phyloP scores from a whole-genome alignment of 2,888 invertebrate genomes.

The Aproaerema taeniolella region DNA sequence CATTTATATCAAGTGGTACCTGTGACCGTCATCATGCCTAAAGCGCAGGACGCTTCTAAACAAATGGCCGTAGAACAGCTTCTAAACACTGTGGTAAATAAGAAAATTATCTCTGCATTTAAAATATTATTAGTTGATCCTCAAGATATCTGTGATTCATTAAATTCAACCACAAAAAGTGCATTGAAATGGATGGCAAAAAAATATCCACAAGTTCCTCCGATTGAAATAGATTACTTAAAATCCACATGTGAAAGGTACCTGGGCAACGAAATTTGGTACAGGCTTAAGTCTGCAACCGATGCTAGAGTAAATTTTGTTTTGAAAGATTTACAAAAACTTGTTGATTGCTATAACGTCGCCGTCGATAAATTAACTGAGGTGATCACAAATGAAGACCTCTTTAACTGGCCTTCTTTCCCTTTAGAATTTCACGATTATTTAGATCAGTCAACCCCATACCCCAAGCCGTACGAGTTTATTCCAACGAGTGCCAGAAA shows the following conservation, averaged over 20 bases:
- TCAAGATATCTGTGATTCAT: slow-evolving; percentile 39
- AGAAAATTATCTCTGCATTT: slow-evolving; percentile 49
- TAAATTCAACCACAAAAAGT: slow-evolving; percentile 47
- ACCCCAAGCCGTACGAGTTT: slow-evolving; percentile 82
- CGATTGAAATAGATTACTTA: slow-evolving; percentile 76
- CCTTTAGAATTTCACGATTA: slow-evolving; percentile 80
- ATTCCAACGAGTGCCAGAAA: slow-evolving; percentile 80
- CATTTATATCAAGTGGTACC: slow-evolving; percentile 61
- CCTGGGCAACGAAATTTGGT: slow-evolving; percentile 80
- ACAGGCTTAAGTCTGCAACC: slow-evolving; percentile 58
- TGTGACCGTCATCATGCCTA: slow-evolving; percentile 47
- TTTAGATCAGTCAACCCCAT: slow-evolving; percentile 62
- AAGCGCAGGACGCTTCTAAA: slow-evolving; percentile 26
- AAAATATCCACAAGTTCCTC: slow-evolving; percentile 63
- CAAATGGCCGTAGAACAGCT: slow-evolving; percentile 35
- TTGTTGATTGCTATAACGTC: slow-evolving; percentile 81
- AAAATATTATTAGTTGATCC: slow-evolving; percentile 49
- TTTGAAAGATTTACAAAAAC: slow-evolving; percentile 74
- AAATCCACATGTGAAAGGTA: slow-evolving; percentile 74
- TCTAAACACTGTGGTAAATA: slow-evolving; percentile 36
- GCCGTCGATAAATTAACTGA: slow-evolving; percentile 79
- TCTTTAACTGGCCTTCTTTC: slow-evolving; percentile 79
- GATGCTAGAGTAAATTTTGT: slow-evolving; percentile 57
- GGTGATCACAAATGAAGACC: slow-evolving; percentile 77
- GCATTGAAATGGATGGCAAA: slow-evolving; percentile 72